Evolutionary conservation across 1,140 invertebrate genomes (phyloP).

Genomic region (Nephila pilipes): DNA sequence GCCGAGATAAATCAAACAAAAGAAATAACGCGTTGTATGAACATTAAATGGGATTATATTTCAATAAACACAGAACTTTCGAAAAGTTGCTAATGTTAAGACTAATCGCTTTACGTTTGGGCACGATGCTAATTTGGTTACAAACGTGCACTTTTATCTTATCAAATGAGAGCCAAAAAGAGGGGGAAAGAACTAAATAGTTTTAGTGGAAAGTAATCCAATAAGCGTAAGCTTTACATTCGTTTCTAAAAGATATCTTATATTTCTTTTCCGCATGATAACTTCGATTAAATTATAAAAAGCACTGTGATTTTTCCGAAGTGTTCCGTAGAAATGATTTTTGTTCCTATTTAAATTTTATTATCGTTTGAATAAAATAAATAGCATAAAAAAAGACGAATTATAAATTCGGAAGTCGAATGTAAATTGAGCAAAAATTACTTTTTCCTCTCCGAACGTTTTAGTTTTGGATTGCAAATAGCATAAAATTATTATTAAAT

Average conservation of each 20-base stretch:
- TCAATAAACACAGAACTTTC: slow-evolving; percentile 22
- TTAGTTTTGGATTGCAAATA: too few species aligned
- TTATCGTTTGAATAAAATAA: too few species aligned
- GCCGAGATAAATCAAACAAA: slow-evolving; percentile 29
- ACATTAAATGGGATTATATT: slow-evolving; percentile 49
- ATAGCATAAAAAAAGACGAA: too few species aligned
- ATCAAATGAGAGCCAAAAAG: slow-evolving; percentile 39
- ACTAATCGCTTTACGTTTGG: slow-evolving; percentile 54
- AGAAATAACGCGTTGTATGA: slow-evolving; percentile 24
- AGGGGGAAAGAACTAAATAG: not conserved
- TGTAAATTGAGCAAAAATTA: too few species aligned
- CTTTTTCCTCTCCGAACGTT: too few species aligned
- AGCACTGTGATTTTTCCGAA: not conserved
- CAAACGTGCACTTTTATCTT: slow-evolving; percentile 31
- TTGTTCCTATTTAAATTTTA: not conserved
- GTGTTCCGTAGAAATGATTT: not conserved
- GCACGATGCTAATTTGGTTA: slow-evolving; percentile 46
- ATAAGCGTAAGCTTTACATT: slow-evolving; percentile 36
- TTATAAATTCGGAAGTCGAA: too few species aligned
- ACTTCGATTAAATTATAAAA: slow-evolving; percentile 23
- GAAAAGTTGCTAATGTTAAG: slow-evolving; percentile 41
- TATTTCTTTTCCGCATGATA: not conserved
- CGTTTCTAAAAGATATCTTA: not conserved
- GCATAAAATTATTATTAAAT: too few species aligned
- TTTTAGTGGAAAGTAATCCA: slow-evolving; percentile 30